phyloP scores from a whole-genome alignment of 2,113 vertebrate species.

The Corydoras maculifer region DNA sequence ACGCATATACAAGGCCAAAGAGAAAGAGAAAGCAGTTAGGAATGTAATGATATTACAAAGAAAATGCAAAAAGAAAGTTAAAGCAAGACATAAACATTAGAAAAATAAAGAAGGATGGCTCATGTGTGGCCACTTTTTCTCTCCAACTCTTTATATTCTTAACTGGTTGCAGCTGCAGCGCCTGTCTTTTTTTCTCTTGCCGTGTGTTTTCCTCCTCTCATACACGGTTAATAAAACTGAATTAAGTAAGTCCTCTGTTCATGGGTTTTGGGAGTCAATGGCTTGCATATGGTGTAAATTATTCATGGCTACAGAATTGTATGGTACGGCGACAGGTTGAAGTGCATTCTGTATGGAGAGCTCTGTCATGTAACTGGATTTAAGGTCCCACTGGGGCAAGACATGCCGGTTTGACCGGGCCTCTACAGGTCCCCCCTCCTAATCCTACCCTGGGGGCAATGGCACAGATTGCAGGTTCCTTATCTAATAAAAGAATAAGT shows the following conservation, averaged over 20 bases:
- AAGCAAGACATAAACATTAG: neutral
- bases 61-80: neutral
- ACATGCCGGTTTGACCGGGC: constrained; percentile 67
- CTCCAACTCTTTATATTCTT: neutral
- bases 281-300: constrained; percentile 71
- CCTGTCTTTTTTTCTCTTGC: neutral
- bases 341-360: constrained; percentile 59
- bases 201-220: constrained; percentile 33
- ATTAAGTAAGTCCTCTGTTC: constrained; percentile 71
- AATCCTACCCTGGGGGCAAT: constrained; percentile 67
- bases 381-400: constrained; percentile 67
- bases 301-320: constrained; percentile 71
- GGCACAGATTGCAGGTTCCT: constrained; percentile 60
- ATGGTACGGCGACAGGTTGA: constrained; percentile 62
- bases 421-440: constrained; percentile 61
- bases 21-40: too few relatives aligned
- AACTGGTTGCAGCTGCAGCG: constrained; percentile 34
- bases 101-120: neutral
- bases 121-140: constrained; percentile 14
- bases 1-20: too few relatives aligned
- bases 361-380: constrained; percentile 74
- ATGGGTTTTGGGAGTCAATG: constrained; percentile 76
- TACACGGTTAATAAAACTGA: constrained; percentile 52
- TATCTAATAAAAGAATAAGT: constrained; percentile 54
- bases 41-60: neutral